phyloP scores from a whole-genome alignment of 2,797 vertebrate genomes.

The Hemibagrus guttatus region DNA sequence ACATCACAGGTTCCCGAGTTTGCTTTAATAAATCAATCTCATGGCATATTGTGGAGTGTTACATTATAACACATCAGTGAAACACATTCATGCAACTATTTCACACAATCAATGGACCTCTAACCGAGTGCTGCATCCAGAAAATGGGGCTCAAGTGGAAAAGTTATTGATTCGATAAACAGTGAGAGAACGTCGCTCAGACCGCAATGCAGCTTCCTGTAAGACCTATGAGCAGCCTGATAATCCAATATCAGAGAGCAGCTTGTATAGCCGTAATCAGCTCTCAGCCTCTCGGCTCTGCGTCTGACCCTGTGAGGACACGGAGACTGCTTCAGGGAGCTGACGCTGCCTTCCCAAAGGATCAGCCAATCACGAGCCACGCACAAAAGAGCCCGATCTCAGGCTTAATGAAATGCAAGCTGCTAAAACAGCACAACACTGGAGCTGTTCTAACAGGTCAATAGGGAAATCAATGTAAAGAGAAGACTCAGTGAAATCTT shows the following conservation, averaged over 20 bases:
- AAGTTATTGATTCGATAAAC: constrained; percentile 23
- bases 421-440: constrained; percentile 42
- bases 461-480: constrained; percentile 42
- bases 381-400: constrained; percentile 41
- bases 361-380: constrained; percentile 34
- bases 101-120: constrained; percentile 1
- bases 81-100: neutral
- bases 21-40: neutral
- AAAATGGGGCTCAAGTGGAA: neutral
- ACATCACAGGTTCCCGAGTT: neutral
- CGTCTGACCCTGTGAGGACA: constrained; percentile 11
- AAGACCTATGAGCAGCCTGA: neutral
- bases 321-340: neutral
- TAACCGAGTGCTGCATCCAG: neutral
- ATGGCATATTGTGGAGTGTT: neutral
- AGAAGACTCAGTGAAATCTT: constrained; percentile 38
- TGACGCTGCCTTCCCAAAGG: constrained; percentile 28
- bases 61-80: neutral
- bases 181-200: neutral
- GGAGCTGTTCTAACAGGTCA: constrained; percentile 22
- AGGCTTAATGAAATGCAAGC: constrained; percentile 39
- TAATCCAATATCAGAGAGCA: constrained; percentile 6
- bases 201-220: neutral
- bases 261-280: neutral
- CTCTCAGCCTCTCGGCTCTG: constrained; percentile 3